Conservation (phyloP, 2,888 invertebrate genomes). For the Serrognathus titanus region DNA sequence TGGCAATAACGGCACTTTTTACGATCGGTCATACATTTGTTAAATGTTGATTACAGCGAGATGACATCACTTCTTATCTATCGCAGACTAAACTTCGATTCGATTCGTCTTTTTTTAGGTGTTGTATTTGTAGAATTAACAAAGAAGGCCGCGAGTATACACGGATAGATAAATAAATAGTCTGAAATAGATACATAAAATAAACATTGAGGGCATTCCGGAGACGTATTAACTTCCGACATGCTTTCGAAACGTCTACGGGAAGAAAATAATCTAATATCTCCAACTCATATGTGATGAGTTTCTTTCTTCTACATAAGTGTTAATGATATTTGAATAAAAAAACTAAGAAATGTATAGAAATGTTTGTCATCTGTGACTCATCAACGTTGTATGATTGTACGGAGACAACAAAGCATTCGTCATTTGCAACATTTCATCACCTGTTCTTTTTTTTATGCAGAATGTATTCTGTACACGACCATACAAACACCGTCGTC, state of each 20-base stretch:
- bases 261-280: no score
- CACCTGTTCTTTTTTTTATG: no score
- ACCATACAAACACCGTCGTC: no score
- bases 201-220: conserved; percentile 8
- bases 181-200: conserved; percentile 12
- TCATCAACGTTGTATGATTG: no score
- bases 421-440: no score
- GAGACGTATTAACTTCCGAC: conserved; percentile 1
- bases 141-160: conserved; percentile 9
- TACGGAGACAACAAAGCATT: no score
- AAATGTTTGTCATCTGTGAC: no score
- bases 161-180: conserved; percentile 9
- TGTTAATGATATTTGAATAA: no score
- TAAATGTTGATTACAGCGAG: background rate
- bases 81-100: background rate
- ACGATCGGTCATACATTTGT: background rate
- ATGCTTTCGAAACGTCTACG: background rate
- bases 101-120: background rate
- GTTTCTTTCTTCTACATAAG: no score
- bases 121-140: conserved; percentile 1
- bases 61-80: background rate
- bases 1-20: background rate
- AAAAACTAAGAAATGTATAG: no score
- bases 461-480: no score
- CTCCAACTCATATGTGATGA: no score